These are phyloP conservation scores for Ennomos fuscantarius DNA, from an alignment of 2,888 invertebrate species.

Conservation along the genomic window DNA sequence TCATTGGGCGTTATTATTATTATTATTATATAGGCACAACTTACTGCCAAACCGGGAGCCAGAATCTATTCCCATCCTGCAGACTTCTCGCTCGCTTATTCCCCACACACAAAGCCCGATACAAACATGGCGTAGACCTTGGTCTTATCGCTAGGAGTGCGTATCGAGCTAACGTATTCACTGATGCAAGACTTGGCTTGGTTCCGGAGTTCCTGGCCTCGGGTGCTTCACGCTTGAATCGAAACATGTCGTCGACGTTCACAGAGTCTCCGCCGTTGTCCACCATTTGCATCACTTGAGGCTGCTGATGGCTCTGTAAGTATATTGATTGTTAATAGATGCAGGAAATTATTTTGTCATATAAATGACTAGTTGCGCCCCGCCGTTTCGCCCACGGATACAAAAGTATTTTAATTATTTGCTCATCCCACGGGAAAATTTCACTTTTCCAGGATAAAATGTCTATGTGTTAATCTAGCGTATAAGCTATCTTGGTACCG, in stretches of 20 bases:
- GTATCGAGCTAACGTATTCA: constrained; percentile 83
- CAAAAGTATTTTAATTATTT: too few species aligned
- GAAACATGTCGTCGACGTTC: constrained; percentile 75
- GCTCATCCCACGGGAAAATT: too few species aligned
- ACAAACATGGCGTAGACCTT: constrained; percentile 86
- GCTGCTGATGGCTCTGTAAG: constrained; percentile 64
- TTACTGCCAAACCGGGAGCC: constrained; percentile 92
- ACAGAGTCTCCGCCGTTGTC: constrained; percentile 67
- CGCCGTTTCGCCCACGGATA: too few species aligned
- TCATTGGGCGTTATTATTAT: too few species aligned
- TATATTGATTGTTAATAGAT: too few species aligned
- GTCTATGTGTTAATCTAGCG: too few species aligned
- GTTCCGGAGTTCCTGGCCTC: constrained; percentile 3
- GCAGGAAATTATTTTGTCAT: too few species aligned
- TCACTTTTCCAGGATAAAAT: too few species aligned
- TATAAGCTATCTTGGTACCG: too few species aligned
- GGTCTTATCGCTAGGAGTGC: constrained; percentile 80
- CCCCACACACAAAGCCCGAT: constrained; percentile 87
- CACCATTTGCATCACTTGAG: constrained; percentile 78
- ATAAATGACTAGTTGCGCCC: too few species aligned
- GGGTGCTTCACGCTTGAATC: constrained; percentile 63
- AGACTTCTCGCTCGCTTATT: constrained; percentile 86
- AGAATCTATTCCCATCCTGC: constrained; percentile 85
- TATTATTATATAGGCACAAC: constrained; percentile 46
- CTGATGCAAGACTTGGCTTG: constrained; percentile 49